Evolutionary conservation across 2,113 vertebrate genomes (phyloP).

Genomic region (Setophaga petechia): DNA sequence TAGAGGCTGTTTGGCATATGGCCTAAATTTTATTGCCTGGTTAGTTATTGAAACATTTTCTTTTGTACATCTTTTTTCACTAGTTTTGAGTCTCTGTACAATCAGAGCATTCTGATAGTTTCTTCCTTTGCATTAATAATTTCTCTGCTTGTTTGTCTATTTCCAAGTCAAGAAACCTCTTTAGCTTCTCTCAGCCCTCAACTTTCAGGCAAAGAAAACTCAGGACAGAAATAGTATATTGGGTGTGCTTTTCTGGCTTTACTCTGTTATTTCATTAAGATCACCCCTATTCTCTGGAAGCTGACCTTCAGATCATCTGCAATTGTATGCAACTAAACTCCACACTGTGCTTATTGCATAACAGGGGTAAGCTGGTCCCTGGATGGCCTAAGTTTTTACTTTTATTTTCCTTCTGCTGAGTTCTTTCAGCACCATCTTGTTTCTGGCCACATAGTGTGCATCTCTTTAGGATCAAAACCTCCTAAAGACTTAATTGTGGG

Average conservation of each 20-base stretch:
- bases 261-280: not conserved
- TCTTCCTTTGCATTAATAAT: not conserved
- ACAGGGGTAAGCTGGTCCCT: not conserved
- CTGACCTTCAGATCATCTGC: rapidly evolving
- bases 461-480: not conserved
- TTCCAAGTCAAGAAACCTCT: not conserved
- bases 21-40: not conserved
- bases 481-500: not conserved
- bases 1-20: not conserved
- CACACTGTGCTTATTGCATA: not conserved
- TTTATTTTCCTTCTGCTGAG: not conserved
- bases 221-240: not conserved
- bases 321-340: not conserved
- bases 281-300: not conserved
- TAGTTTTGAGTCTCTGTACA: not conserved
- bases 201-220: not conserved
- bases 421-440: not conserved
- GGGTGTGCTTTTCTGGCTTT: not conserved
- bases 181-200: not conserved
- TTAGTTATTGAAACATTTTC: not conserved
- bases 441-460: not conserved
- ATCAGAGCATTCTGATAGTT: not conserved
- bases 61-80: not conserved
- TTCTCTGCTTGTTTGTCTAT: not conserved
- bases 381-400: not conserved